phyloP scores from a whole-genome alignment of 1,140 invertebrate species.

The Cyphomyrmex costatus region DNA sequence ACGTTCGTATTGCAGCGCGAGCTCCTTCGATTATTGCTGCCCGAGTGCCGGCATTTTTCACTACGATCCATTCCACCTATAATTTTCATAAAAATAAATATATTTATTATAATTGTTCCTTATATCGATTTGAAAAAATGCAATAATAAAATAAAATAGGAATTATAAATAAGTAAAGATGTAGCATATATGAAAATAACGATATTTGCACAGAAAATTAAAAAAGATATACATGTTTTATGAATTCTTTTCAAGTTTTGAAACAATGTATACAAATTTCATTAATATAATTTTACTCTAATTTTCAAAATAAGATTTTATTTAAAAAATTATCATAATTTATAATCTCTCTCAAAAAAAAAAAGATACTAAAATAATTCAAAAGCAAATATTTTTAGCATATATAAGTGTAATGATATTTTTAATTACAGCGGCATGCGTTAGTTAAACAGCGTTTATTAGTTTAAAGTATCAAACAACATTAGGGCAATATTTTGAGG shows the following conservation, averaged over 20 bases:
- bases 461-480: slow-evolving; percentile 24
- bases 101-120: neutral
- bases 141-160: neutral
- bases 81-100: slow-evolving; percentile 73
- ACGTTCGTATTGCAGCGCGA: slow-evolving; percentile 85
- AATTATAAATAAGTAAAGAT: neutral
- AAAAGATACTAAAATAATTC: neutral
- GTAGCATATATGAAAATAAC: neutral
- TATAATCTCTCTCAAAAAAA: neutral
- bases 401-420: no score
- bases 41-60: slow-evolving; percentile 84
- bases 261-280: neutral
- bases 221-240: neutral
- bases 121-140: neutral
- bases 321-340: neutral
- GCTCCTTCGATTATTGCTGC: slow-evolving; percentile 83
- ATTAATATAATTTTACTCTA: neutral
- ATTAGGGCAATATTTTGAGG: neutral
- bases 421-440: neutral
- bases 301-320: neutral
- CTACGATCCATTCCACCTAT: slow-evolving; percentile 86
- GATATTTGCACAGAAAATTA: neutral
- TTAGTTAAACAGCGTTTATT: slow-evolving; percentile 28
- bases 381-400: slow-evolving; percentile 2
- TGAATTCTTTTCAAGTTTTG: neutral